Evolutionary conservation across 92 coral and sea anemone genomes (phyloP).

Genomic region (Palythoa heliodiscus): DNA sequence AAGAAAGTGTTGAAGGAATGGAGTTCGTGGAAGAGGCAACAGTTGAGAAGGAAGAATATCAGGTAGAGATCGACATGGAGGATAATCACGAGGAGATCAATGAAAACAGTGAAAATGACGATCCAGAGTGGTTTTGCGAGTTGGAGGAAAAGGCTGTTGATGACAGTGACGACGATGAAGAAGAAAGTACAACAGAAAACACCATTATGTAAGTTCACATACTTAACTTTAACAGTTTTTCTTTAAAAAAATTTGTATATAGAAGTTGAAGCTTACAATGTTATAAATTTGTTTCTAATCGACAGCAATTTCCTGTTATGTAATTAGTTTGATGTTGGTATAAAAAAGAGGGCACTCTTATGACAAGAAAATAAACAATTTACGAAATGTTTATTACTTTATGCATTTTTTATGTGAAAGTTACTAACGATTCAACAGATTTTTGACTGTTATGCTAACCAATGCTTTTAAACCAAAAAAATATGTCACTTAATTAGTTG

Average conservation of each 20-base stretch:
- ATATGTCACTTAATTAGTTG: neutral
- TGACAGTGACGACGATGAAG: conserved; percentile 53
- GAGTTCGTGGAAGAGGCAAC: conserved; percentile 36
- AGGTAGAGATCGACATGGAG: conserved; percentile 51
- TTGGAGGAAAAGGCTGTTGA: conserved; percentile 38
- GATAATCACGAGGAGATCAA: conserved; percentile 24
- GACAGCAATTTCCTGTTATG: neutral
- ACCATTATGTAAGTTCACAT: conserved; percentile 45
- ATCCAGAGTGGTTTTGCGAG: conserved; percentile 54
- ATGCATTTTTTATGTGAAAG: neutral
- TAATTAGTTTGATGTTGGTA: neutral
- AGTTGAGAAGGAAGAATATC: conserved; percentile 18
- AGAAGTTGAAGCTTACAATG: conserved; percentile 9
- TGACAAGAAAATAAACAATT: neutral
- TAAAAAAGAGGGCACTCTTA: neutral
- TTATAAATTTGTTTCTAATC: conserved; percentile 1
- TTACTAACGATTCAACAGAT: neutral
- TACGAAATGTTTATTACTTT: neutral
- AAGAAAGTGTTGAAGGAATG: conserved; percentile 34
- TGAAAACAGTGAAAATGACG: conserved; percentile 24
- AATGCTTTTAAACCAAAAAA: neutral
- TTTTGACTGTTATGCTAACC: conserved; percentile 7
- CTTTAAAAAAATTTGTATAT: neutral
- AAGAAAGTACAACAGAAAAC: conserved; percentile 44
- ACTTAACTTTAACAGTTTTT: neutral